Evolutionary conservation across 2,797 vertebrate species (phyloP).

Genomic region (Chanos chanos): DNA sequence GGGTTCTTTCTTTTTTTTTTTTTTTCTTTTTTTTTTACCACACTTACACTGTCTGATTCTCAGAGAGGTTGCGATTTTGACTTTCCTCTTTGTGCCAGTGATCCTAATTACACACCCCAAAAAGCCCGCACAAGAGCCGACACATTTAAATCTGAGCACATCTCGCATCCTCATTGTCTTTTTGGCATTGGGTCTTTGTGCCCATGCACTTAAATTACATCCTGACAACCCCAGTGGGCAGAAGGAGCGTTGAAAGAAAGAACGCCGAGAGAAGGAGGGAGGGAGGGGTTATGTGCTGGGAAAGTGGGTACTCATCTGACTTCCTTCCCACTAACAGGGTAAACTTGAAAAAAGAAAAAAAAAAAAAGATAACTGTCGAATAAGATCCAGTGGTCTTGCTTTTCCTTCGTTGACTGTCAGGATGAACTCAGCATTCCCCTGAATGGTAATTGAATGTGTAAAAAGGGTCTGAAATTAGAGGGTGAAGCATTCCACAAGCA

Average conservation of each 20-base stretch:
- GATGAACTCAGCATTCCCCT: slow-evolving; percentile 78
- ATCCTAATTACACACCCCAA: slow-evolving; percentile 78
- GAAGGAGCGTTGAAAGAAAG: slow-evolving; percentile 58
- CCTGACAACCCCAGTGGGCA: slow-evolving; percentile 79
- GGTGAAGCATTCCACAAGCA: slow-evolving; percentile 58
- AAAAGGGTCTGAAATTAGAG: slow-evolving; percentile 76
- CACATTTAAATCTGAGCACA: slow-evolving; percentile 76
- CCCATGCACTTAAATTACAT: slow-evolving; percentile 82
- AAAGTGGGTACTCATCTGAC: slow-evolving; percentile 27
- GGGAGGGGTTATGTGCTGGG: slow-evolving; percentile 25
- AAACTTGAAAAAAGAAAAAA: not conserved
- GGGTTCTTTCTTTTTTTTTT: too few species aligned
- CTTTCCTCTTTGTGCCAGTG: slow-evolving; percentile 72
- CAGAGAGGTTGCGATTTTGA: slow-evolving; percentile 50
- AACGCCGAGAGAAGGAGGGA: slow-evolving; percentile 41
- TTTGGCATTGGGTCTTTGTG: slow-evolving; percentile 82
- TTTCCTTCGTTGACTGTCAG: slow-evolving; percentile 74
- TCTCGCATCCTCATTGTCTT: slow-evolving; percentile 74
- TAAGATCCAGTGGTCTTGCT: slow-evolving; percentile 68
- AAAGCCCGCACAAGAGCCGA: slow-evolving; percentile 64
- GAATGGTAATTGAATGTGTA: slow-evolving; percentile 72
- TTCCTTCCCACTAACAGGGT: slow-evolving; percentile 6
- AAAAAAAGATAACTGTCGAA: not conserved
- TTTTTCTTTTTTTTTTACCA: too few species aligned
- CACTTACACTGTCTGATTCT: slow-evolving; percentile 20